A percentile compares a stretch with the other conserved stretches of the same genome.
These are phyloP conservation scores for Lynx canadensis DNA, from an alignment of 2,113 vertebrate genomes.

Conservation along the genomic window DNA sequence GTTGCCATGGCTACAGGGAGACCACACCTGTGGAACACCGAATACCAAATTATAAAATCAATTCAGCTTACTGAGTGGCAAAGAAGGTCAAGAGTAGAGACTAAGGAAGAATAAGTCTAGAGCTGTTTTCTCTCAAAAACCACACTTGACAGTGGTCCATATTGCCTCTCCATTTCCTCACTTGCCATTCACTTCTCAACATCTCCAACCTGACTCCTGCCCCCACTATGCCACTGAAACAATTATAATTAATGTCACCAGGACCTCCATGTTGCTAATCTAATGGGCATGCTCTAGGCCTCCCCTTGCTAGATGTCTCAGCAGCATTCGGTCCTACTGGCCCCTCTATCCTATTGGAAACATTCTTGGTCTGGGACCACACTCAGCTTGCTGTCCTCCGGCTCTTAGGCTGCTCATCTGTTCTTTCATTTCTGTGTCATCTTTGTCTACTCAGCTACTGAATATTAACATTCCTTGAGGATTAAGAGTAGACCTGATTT, in stretches of 20 bases:
- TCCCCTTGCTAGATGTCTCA: background rate
- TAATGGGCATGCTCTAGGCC: background rate
- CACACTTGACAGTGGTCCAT: background rate
- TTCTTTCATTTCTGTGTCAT: background rate
- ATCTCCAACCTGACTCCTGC: background rate
- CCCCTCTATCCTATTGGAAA: background rate
- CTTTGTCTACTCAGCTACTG: background rate
- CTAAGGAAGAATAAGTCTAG: background rate
- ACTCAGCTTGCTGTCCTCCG: background rate
- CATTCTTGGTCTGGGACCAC: background rate
- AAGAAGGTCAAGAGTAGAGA: background rate
- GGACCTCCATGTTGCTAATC: background rate
- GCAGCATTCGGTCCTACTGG: background rate
- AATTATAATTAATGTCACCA: background rate
- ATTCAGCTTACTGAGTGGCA: background rate
- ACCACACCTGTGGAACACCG: background rate
- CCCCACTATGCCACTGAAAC: background rate
- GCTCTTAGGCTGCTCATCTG: background rate
- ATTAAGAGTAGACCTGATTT: background rate
- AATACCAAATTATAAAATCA: background rate
- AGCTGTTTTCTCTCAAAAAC: background rate
- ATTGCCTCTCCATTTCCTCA: background rate
- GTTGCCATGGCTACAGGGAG: background rate
- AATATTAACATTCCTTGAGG: background rate
- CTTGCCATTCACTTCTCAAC: background rate